Evolutionary conservation across 1,140 invertebrate genomes (phyloP), one percentile per base, ranked within the genome.

Genomic region (Neodiprion virginianus): DNA sequence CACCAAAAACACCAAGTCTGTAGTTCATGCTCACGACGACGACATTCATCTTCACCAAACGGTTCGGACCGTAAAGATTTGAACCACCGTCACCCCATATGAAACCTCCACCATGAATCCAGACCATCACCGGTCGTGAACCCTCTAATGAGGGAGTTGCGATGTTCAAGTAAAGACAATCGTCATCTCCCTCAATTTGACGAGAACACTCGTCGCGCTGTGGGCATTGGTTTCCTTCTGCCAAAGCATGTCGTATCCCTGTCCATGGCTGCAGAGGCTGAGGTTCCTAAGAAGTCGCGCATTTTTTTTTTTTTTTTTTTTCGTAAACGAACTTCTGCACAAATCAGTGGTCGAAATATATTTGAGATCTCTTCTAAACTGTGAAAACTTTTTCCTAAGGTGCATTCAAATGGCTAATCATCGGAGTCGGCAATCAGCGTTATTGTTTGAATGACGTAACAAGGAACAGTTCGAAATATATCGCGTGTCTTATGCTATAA

Each of bases 81-180:
- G 76, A 78, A 40, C 75, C 79, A 8, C 79, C 90, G 23, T 89
- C 90, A 1, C 92, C 92, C 12, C 81, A 74, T 7, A 84, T 79
- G 78, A 94, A 93, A 50, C 84, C 91, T 28, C 94, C 94, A 5
- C 94, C 94, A 82, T 94, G 92, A 48, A 95, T 91, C 84, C 89
- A 95, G 0, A 95, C 89, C 84, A 95, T 90, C 0, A 95, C 93
- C 0, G 94, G 91, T 74, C 89, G 79, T 17, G 71, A 79, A 67
- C 49, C 88, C 0, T 88, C 87, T 75, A 91, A 86, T 50, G 86
- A 85, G 61, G 94, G 95, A 0, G 93, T 92, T 80, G 94, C 95
- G 8, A 97, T 90, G 83, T 97, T 95, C 10, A 97, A 86, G 77
- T 93, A 94, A 7, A 96, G 86, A 84, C 95, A 97, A 87, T 97